Conservation (phyloP, 2,888 invertebrate species). For the Metopia argyrocephala region DNA sequence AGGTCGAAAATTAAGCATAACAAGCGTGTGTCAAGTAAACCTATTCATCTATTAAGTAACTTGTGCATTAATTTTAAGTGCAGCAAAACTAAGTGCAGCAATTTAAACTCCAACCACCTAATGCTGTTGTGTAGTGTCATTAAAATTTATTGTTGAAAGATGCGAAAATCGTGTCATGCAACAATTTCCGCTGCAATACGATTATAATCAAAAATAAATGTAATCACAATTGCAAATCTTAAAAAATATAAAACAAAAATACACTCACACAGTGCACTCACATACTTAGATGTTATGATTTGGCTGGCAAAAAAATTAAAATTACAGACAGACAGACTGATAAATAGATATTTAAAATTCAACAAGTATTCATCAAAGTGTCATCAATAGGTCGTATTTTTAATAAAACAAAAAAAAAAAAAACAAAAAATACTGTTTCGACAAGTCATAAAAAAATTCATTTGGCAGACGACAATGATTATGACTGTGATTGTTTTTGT, state of each 20-base stretch:
- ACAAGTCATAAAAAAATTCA: constrained; percentile 40
- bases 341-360: background rate
- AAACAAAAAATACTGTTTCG: background rate
- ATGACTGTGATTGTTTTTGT: constrained; percentile 42
- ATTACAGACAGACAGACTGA: background rate
- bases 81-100: background rate
- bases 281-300: background rate
- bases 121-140: constrained; percentile 1
- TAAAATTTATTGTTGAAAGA: constrained; percentile 46
- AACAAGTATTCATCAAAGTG: constrained; percentile 56
- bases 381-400: constrained; percentile 56
- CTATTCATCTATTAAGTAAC: background rate
- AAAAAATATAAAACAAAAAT: background rate
- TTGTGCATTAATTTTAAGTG: background rate
- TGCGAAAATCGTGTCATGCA: constrained; percentile 55
- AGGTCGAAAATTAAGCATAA: too few species aligned
- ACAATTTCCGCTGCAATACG: constrained; percentile 51
- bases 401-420: constrained; percentile 23
- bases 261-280: background rate
- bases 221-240: constrained; percentile 16
- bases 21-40: too few species aligned
- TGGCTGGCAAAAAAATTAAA: constrained; percentile 30
- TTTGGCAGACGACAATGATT: constrained; percentile 57
- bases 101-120: background rate
- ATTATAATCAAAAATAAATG: background rate